These are phyloP conservation scores for Amiota minor DNA, from an alignment of 2,888 invertebrate species.

Conservation along the genomic window DNA sequence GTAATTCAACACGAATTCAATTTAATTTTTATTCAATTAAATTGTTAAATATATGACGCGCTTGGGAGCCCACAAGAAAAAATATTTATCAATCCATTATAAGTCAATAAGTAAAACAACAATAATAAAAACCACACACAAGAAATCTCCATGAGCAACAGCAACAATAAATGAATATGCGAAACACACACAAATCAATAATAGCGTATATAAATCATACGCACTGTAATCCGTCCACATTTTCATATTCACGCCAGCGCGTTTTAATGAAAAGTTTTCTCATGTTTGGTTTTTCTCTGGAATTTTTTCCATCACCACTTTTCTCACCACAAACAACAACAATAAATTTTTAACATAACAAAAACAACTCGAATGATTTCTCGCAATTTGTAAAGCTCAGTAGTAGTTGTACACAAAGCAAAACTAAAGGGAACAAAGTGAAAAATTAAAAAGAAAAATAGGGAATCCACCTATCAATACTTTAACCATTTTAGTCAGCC, in stretches of 20 bases:
- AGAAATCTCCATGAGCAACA: background rate
- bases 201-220: conserved; percentile 10
- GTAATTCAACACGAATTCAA: too few relatives aligned
- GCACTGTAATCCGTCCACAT: background rate
- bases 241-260: background rate
- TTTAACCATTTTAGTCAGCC: conserved; percentile 51
- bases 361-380: conserved; percentile 21
- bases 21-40: too few relatives aligned
- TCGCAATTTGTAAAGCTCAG: conserved; percentile 7
- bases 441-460: background rate
- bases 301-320: too few relatives aligned
- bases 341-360: conserved; percentile 16
- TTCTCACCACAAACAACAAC: background rate
- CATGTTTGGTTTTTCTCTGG: background rate
- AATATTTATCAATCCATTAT: background rate
- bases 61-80: background rate
- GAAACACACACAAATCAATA: conserved; percentile 4
- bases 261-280: background rate
- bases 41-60: too few relatives aligned
- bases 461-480: conserved; percentile 38
- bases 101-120: background rate
- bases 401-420: background rate
- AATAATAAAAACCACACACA: background rate
- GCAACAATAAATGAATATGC: background rate
- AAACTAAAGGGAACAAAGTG: conserved; percentile 3